Percentiles rank a stretch among this genome's conserved stretches.
phyloP scores from a whole-genome alignment of 1,140 invertebrate genomes.

The Maconellicoccus hirsutus region DNA sequence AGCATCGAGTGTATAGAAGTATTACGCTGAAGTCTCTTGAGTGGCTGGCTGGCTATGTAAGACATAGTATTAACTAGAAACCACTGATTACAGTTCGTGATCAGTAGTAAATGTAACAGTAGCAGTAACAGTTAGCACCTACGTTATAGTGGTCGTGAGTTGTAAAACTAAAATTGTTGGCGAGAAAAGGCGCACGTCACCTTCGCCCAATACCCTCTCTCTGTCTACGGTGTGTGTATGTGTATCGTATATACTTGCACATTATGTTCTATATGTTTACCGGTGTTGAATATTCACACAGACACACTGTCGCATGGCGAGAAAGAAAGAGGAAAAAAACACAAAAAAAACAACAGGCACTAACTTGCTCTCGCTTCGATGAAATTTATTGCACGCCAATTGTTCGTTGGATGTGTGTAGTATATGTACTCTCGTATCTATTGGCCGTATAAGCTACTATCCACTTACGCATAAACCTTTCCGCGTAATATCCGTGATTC shows the following conservation, averaged over 20 bases:
- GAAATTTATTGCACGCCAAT: not conserved
- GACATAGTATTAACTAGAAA: slow-evolving; percentile 9
- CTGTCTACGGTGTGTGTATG: not conserved
- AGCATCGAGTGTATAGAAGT: not conserved
- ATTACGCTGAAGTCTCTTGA: not conserved
- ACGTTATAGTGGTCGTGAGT: slow-evolving; percentile 7
- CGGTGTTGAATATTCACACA: too few relatives aligned
- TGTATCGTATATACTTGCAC: too few relatives aligned
- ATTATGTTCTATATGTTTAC: too few relatives aligned
- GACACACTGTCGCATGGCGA: not conserved
- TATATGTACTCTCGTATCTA: not conserved
- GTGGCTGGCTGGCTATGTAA: not conserved
- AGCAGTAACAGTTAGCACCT: slow-evolving; percentile 2
- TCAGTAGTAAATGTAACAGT: slow-evolving; percentile 9
- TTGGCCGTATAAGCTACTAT: not conserved
- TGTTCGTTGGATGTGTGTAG: not conserved
- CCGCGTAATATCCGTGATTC: not conserved
- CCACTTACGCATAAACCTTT: not conserved
- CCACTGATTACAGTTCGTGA: slow-evolving; percentile 7
- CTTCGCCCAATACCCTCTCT: not conserved
- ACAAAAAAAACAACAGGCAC: too few relatives aligned
- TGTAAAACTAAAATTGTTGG: slow-evolving; percentile 5
- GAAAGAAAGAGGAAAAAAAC: not conserved
- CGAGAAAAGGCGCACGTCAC: slow-evolving; percentile 6
- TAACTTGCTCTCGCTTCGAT: not conserved